A percentile compares a stretch with the other conserved stretches of the same genome.
Conservation (phyloP, 2,888 invertebrate genomes). For the Trichopria drosophilae region DNA sequence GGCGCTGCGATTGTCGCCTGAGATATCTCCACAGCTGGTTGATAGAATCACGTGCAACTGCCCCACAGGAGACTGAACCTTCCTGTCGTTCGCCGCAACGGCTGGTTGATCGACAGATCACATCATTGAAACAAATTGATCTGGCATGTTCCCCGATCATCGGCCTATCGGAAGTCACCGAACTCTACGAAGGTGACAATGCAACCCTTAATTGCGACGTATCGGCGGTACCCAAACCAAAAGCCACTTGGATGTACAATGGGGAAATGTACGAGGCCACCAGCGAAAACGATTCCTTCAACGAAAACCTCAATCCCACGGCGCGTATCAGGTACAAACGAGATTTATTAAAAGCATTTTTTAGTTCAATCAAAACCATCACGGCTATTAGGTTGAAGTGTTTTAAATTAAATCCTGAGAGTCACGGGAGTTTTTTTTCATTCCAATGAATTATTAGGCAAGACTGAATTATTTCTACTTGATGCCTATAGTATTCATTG, state of each 20-base stretch:
- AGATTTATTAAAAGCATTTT: slow-evolving; percentile 34
- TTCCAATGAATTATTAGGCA: no score
- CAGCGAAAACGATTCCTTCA: slow-evolving; percentile 63
- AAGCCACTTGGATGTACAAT: slow-evolving; percentile 82
- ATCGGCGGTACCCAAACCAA: slow-evolving; percentile 79
- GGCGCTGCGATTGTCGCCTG: slow-evolving; percentile 86
- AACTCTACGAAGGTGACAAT: slow-evolving; percentile 79
- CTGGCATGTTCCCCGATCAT: slow-evolving; percentile 82
- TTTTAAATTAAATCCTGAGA: no score
- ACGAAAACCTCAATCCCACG: no score
- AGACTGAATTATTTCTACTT: no score
- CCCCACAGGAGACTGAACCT: slow-evolving; percentile 78
- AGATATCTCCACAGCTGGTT: slow-evolving; percentile 79
- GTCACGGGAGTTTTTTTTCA: no score
- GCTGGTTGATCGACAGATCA: slow-evolving; percentile 68
- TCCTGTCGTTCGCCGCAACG: slow-evolving; percentile 73
- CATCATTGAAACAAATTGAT: slow-evolving; percentile 67
- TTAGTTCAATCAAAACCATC: no score
- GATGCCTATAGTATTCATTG: no score
- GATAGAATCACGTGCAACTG: slow-evolving; percentile 66
- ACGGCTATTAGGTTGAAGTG: no score
- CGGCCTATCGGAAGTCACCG: slow-evolving; percentile 74
- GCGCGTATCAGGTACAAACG: slow-evolving; percentile 37
- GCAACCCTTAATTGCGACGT: slow-evolving; percentile 80
- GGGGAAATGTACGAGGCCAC: slow-evolving; percentile 70